Percentiles rank a stretch among this genome's conserved stretches.
phyloP scores from a whole-genome alignment of 2,113 vertebrate species.

The Hylia prasina region DNA sequence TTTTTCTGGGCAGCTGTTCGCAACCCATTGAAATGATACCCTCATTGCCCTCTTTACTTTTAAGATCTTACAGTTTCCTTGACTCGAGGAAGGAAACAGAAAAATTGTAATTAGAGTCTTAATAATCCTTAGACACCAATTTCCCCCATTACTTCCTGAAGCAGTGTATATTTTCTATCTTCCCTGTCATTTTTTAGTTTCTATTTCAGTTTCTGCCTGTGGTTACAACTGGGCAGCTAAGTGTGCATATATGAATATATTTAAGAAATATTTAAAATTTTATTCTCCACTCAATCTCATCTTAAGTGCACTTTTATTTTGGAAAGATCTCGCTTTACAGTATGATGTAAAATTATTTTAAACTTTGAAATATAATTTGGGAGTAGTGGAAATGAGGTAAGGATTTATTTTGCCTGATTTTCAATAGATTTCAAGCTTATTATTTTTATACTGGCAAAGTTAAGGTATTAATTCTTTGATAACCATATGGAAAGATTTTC shows the following conservation, averaged over 20 bases:
- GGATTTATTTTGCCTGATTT: slow-evolving; percentile 34
- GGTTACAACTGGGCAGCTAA: neutral
- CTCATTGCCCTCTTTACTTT: neutral
- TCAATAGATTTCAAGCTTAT: neutral
- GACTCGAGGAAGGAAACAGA: neutral
- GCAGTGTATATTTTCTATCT: neutral
- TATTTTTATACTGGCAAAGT: neutral
- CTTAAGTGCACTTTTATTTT: neutral
- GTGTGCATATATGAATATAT: neutral
- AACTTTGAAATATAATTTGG: slow-evolving; percentile 25
- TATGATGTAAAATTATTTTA: slow-evolving; percentile 50
- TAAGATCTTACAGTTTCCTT: neutral
- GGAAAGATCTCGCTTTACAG: slow-evolving; percentile 22
- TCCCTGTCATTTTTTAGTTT: neutral
- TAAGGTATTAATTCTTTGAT: neutral
- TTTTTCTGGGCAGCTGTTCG: slow-evolving; percentile 6
- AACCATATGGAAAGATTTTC: neutral
- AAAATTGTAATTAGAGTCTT: neutral
- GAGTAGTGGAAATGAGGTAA: slow-evolving; percentile 29
- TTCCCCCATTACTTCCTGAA: neutral
- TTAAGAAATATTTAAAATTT: neutral
- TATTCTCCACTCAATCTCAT: neutral
- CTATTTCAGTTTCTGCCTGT: neutral
- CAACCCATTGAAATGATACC: neutral
- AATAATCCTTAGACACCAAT: neutral